A percentile compares a stretch with the other conserved stretches of the same genome.
Conservation (phyloP, 2,797 vertebrate genomes). For the Leucoraja ocellata region DNA sequence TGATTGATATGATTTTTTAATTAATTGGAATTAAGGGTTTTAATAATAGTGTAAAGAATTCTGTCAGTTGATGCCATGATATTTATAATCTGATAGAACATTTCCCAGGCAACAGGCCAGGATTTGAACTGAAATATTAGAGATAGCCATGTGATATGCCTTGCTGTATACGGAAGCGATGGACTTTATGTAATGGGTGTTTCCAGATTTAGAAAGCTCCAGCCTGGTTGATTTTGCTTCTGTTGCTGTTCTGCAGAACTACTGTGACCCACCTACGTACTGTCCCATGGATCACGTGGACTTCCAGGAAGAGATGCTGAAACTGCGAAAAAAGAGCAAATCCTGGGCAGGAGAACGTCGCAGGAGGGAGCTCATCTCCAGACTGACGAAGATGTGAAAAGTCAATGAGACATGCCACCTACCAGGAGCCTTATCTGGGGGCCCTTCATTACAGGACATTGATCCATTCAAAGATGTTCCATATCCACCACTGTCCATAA, state of each 20-base stretch:
- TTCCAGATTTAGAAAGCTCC: neutral
- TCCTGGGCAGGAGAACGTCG: conserved; percentile 47
- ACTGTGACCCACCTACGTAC: conserved; percentile 54
- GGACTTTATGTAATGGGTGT: neutral
- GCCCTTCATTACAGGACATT: too few species aligned
- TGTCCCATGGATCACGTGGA: conserved; percentile 57
- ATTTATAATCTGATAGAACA: neutral
- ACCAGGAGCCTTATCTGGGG: neutral
- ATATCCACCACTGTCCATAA: neutral
- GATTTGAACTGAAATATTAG: neutral
- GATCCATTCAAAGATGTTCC: neutral
- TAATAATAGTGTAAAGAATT: neutral
- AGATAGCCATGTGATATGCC: neutral
- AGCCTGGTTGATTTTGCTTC: neutral
- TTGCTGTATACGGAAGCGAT: neutral
- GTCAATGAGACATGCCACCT: neutral
- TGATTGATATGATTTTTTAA: neutral
- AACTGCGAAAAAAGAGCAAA: conserved; percentile 50
- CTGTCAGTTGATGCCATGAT: neutral
- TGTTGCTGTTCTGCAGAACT: conserved; percentile 45
- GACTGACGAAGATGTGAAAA: conserved; percentile 46
- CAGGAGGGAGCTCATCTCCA: conserved; percentile 46
- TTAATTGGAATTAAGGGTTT: neutral
- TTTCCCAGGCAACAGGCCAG: neutral
- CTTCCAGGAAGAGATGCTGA: conserved; percentile 54